Conservation (phyloP, 2,113 vertebrate genomes). For the Caracal caracal region DNA sequence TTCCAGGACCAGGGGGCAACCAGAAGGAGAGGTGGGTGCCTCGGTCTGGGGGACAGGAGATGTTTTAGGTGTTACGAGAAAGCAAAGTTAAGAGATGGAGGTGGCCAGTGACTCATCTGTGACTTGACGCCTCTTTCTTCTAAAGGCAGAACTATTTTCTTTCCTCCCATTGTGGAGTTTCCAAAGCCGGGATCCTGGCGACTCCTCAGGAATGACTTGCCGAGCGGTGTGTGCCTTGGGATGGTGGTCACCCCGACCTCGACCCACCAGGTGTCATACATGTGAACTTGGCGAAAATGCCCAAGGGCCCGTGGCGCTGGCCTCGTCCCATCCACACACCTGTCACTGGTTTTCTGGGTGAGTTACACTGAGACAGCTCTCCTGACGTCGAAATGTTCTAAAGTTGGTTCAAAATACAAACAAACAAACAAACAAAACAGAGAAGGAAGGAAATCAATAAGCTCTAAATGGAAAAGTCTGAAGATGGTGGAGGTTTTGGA, state of each 20-base stretch:
- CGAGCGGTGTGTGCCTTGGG: neutral
- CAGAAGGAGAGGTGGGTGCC: neutral
- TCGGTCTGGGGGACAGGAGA: neutral
- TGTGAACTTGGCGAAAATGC: neutral
- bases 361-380: neutral
- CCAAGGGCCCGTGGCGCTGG: fast-evolving
- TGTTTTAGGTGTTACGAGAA: neutral
- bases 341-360: neutral
- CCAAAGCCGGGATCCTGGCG: slow-evolving; percentile 14
- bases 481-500: fast-evolving
- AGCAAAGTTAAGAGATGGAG: neutral
- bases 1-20: no score
- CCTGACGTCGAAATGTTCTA: neutral
- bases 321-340: no score
- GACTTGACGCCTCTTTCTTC: slow-evolving; percentile 25
- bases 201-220: neutral
- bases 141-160: slow-evolving; percentile 22
- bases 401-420: neutral
- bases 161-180: slow-evolving; percentile 46
- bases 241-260: neutral
- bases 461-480: no score
- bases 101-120: slow-evolving; percentile 36
- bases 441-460: neutral
- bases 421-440: neutral
- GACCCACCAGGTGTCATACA: neutral